phyloP scores from a whole-genome alignment of 2,888 invertebrate genomes.

The Drosophila anomelani region DNA sequence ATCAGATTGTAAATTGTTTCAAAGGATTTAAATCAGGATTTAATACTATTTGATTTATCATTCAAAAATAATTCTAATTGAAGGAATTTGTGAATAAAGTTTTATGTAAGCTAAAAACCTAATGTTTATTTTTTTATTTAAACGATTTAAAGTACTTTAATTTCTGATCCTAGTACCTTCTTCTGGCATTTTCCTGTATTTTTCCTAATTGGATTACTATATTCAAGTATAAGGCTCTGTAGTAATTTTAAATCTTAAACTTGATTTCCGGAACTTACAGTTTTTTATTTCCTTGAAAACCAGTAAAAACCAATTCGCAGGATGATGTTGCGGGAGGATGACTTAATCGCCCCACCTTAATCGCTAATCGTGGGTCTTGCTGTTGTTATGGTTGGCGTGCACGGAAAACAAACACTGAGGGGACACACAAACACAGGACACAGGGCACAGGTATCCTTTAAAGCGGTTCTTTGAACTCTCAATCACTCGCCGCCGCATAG shows the following conservation, averaged over 20 bases:
- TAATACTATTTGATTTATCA: too few species aligned
- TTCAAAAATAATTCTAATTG: too few species aligned
- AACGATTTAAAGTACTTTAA: background rate
- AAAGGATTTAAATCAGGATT: too few species aligned
- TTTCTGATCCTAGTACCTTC: background rate
- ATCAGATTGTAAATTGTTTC: too few species aligned
- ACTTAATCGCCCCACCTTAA: conserved; percentile 44
- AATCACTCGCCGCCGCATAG: conserved; percentile 45
- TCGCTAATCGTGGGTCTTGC: conserved; percentile 47
- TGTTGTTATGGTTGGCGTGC: conserved; percentile 23
- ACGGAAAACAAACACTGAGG: conserved; percentile 7
- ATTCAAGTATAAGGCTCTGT: background rate
- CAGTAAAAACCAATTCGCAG: background rate
- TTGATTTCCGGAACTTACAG: background rate
- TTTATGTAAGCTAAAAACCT: background rate
- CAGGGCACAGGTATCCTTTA: conserved; percentile 18
- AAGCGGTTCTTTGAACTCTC: conserved; percentile 40
- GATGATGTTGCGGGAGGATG: conserved; percentile 23
- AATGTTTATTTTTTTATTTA: background rate
- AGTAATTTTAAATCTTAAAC: background rate
- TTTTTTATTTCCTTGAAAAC: background rate
- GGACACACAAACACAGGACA: conserved; percentile 5
- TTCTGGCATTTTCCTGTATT: background rate
- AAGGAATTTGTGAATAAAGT: background rate
- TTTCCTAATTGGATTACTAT: background rate